Conservation (phyloP, 1,140 invertebrate genomes). For the Oncopeltus fasciatus region DNA sequence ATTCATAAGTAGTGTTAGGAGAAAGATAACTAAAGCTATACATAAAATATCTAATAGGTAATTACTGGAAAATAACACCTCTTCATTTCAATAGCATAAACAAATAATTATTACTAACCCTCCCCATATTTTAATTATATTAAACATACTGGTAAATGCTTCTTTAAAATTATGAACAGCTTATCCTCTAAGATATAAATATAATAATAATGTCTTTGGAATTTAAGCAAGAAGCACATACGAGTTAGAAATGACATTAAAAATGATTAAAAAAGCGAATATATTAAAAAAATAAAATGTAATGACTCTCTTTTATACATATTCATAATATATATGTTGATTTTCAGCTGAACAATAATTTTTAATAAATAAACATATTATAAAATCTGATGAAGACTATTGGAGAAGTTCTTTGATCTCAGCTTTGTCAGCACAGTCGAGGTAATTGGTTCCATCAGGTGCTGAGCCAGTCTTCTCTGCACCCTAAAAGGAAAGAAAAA, state of each 20-base stretch:
- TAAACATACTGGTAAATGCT: no score
- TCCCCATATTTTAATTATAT: no score
- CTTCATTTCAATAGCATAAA: no score
- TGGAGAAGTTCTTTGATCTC: conserved; percentile 68
- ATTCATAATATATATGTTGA: neutral
- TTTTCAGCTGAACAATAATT: neutral
- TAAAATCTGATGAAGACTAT: neutral
- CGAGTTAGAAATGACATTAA: neutral
- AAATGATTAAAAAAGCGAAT: neutral
- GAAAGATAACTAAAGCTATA: no score
- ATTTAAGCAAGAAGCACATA: neutral
- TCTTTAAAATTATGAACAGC: no score
- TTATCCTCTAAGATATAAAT: neutral
- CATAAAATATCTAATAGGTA: no score
- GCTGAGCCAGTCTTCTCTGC: conserved; percentile 68
- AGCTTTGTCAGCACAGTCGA: conserved; percentile 79
- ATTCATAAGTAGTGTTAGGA: no score
- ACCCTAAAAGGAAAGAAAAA: conserved; percentile 43
- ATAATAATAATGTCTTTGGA: neutral
- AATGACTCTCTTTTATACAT: neutral
- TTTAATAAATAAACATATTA: neutral
- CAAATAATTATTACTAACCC: no score
- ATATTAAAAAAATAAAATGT: conserved; percentile 6
- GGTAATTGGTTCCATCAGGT: conserved; percentile 71
- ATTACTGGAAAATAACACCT: no score